Base-by-base conservation (phyloP, 1,140 invertebrate genomes). In the Cataglyphis hispanica region DNA sequence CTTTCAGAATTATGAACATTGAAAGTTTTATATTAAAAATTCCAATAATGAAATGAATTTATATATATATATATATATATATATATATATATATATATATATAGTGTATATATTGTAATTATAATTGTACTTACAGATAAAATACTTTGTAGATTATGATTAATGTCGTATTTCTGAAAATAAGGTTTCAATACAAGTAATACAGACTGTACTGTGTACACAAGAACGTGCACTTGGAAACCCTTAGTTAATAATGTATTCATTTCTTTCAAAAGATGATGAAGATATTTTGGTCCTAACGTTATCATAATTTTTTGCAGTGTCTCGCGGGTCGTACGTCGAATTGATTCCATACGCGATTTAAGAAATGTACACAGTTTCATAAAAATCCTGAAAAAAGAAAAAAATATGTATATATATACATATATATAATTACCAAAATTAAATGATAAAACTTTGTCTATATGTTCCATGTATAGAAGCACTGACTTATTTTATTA, bases 181-280 rank as follows among this genome's bases (percentile, higher is more conserved):
- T 83, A 76, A 19, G 94, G 92, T 87, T 97, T 97, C 67, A 99
- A 93, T 56, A 96, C 96, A 67, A 96, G 96, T 16, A 99, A 93
- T 2, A 99, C 95, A 0, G 97, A 96, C 93, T 99, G 98, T 4
- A 99, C 96, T 0, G 99, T 99, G 86, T 97, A 99, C 3, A 97
- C 97, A 19, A 99, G 95, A 0, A 99, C 98, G 91, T 99, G 99
- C 25, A 99, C 96, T 96, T 99, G 98, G 92, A 98, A 99, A 11
- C 99, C 99, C 93, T 97, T 96, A 0, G 96, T 98, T 67, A 99
- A 95, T 8, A 98, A 94, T 19, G 97, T 95, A 60, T 97, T 97
- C 91, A 99, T 96, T 94, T 99, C 98, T 77, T 96, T 96, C 5
- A 99, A 93, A 10, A 99, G 94, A 91, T 97, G 95, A 27, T 96